Percentiles rank a stretch among this genome's conserved stretches.
phyloP scores from a whole-genome alignment of 2,888 invertebrate species.

The Eupithecia tripunctaria region DNA sequence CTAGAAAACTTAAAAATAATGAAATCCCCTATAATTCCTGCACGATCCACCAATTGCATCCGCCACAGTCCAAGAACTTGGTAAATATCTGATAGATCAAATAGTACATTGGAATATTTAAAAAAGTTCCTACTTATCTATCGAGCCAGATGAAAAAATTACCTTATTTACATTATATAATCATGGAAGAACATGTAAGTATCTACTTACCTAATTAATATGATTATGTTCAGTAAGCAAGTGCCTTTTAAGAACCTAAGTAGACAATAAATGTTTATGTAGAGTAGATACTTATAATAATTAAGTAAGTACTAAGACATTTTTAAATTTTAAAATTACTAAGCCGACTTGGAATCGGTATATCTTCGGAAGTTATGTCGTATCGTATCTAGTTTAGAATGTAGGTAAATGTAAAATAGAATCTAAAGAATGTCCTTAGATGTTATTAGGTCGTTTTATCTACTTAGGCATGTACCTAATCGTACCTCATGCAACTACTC shows the following conservation, averaged over 20 bases:
- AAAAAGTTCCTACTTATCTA: background rate
- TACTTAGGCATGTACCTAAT: constrained; percentile 1
- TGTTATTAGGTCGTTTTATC: background rate
- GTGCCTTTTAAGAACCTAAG: background rate
- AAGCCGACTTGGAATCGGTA: background rate
- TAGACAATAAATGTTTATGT: background rate
- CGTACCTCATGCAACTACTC: constrained; percentile 47
- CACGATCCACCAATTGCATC: constrained; percentile 12
- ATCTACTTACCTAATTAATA: background rate
- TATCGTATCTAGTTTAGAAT: background rate
- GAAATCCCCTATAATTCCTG: background rate
- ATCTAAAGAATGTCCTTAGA: background rate
- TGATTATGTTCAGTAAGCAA: background rate
- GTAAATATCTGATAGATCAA: constrained; percentile 11
- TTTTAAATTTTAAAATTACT: background rate
- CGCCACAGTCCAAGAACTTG: background rate
- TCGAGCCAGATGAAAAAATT: background rate
- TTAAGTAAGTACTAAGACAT: background rate
- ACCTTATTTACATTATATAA: background rate
- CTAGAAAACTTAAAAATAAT: constrained; percentile 46
- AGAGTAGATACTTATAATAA: background rate
- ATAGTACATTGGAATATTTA: background rate
- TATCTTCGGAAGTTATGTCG: background rate
- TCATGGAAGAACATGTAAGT: background rate
- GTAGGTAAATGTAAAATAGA: background rate